phyloP scores from a whole-genome alignment of 2,888 invertebrate genomes.

The Spodoptera exigua region DNA sequence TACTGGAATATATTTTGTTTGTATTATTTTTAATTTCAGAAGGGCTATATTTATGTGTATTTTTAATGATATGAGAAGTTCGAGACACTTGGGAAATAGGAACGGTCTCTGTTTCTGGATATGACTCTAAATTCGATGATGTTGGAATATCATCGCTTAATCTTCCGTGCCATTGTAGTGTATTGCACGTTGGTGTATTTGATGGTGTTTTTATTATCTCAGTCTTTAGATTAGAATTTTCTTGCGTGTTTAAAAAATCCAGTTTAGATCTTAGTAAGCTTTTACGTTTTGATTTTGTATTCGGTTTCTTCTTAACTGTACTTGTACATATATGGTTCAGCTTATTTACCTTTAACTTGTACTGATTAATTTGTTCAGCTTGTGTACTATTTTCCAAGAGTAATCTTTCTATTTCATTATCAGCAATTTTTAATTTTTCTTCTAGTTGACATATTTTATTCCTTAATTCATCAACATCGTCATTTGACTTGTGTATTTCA shows the following conservation, averaged over 20 bases:
- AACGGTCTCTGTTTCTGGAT: background rate
- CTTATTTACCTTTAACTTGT: conserved; percentile 1
- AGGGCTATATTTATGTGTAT: too few species aligned
- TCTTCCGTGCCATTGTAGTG: too few species aligned
- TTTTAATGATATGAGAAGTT: background rate
- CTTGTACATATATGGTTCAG: background rate
- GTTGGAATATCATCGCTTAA: too few species aligned
- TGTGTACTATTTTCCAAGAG: conserved; percentile 6
- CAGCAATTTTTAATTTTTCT: conserved; percentile 7
- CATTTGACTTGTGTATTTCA: conserved; percentile 3
- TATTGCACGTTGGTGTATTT: too few species aligned
- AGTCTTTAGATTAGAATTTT: background rate
- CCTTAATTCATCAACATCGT: conserved; percentile 1
- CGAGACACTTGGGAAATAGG: background rate
- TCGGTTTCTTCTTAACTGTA: background rate
- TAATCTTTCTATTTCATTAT: conserved; percentile 10
- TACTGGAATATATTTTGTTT: background rate
- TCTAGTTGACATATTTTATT: conserved; percentile 4
- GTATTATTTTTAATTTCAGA: background rate
- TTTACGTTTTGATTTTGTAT: background rate
- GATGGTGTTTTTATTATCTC: background rate
- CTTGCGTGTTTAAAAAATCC: background rate
- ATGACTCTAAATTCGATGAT: too few species aligned
- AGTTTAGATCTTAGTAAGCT: background rate
- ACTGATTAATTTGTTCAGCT: conserved; percentile 2